Evolutionary conservation across 2,888 invertebrate genomes (phyloP).

Genomic region (Dusona sp.): DNA sequence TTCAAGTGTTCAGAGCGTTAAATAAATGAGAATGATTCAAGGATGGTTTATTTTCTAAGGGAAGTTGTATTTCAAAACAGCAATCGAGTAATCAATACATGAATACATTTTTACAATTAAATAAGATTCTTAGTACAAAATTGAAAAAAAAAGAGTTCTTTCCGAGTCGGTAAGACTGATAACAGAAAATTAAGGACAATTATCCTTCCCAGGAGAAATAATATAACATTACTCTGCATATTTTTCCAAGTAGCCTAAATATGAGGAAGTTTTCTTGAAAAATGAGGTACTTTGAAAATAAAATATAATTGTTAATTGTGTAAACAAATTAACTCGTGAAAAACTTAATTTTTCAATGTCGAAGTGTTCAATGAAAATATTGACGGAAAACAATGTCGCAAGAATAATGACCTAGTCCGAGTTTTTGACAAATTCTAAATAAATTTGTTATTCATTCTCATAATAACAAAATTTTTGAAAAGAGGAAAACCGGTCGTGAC

Average conservation of each 20-base stretch:
- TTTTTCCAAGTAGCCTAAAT: not conserved
- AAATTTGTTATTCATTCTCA: not conserved
- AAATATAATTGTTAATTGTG: not conserved
- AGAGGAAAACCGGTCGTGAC: not conserved
- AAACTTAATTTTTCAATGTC: not conserved
- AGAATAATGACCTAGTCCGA: not conserved
- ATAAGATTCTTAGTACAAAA: not conserved
- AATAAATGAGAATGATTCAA: not conserved
- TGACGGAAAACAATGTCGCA: not conserved
- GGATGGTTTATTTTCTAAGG: not conserved
- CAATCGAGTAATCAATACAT: not conserved
- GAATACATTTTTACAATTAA: not conserved
- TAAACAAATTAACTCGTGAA: not conserved
- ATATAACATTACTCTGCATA: not conserved
- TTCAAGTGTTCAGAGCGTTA: constrained; percentile 13
- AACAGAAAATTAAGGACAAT: not conserved
- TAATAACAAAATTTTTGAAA: not conserved
- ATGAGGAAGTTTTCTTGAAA: too few relatives aligned
- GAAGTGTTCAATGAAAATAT: not conserved
- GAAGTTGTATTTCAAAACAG: not conserved
- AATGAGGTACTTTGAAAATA: too few relatives aligned
- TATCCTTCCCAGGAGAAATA: not conserved
- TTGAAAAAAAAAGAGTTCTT: not conserved
- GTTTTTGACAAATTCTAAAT: too few relatives aligned
- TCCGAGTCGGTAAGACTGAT: not conserved